A percentile compares a stretch with the other conserved stretches of the same genome.
These are phyloP conservation scores for Metopia argyrocephala DNA, from an alignment of 2,888 invertebrate genomes.

Conservation along the genomic window DNA sequence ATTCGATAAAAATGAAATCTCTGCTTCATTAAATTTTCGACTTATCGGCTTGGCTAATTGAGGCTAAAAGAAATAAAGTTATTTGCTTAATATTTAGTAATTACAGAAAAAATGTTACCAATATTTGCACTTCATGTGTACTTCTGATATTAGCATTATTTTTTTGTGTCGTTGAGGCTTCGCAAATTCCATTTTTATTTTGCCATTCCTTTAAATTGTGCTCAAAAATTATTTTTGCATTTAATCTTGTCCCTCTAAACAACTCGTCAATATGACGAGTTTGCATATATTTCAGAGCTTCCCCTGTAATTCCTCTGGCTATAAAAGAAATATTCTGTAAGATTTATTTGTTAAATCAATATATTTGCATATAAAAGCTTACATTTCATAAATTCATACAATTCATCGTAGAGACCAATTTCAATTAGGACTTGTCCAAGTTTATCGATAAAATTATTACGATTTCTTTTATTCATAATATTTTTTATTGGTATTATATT, in stretches of 20 bases:
- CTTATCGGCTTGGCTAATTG: background rate
- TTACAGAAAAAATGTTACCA: background rate
- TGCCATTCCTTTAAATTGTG: constrained; percentile 41
- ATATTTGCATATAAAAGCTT: background rate
- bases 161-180: background rate
- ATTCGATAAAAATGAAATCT: constrained; percentile 7
- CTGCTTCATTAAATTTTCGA: background rate
- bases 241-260: constrained; percentile 21
- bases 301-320: constrained; percentile 21
- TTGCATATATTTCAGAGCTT: constrained; percentile 46
- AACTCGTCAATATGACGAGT: constrained; percentile 49
- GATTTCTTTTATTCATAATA: background rate
- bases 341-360: background rate
- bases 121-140: background rate
- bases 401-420: constrained; percentile 3
- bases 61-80: background rate
- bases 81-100: background rate
- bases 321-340: background rate
- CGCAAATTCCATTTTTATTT: constrained; percentile 15
- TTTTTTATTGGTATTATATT: background rate
- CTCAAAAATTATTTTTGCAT: constrained; percentile 45
- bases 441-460: background rate
- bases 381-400: constrained; percentile 43
- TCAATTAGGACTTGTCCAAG: constrained; percentile 4
- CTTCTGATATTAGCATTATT: background rate